Base-by-base conservation (phyloP, 2,797 vertebrate genomes). In the Telmatherina bonti region DNA sequence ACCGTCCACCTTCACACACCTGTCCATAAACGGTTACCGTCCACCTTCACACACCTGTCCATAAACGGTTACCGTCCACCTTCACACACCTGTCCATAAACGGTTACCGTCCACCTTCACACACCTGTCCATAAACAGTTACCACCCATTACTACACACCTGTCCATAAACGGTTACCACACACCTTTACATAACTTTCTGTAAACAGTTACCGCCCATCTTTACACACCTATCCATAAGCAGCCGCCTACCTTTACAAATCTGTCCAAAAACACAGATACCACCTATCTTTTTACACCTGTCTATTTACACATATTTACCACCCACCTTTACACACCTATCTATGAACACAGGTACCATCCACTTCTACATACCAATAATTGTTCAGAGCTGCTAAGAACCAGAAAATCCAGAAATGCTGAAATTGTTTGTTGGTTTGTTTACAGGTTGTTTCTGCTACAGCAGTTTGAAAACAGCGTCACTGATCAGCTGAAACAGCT, bases 281-380 rank as follows among this genome's bases (percentile, higher is more conserved):
- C 26, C 2, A 10, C 97, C 79, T 91, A 95, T 0, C 52, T 92
- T 5, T 91, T 91, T 67, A 88, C 72, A 57, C 92, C 93, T 60
- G 96, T 97, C 79, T 91, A 95, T 0, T n/a, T n/a, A 51, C 91
- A 5, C 91, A 92, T 79, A 95, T 95, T 96, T 97, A 85, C 26
- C 2, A 0, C 47, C 41, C 29, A 22, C 30, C 7, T 31, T 3
- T 18, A 20, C 24, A 36, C 20, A 63, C 9, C 29, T 36, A 30
- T 58, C 38, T 5, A 8, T n/a, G 49, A 91, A 5, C 91, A 92
- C 35, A 36, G 10, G 2, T 36, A 13, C 26, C 2, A 0, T 38
- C 43, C 30, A 24, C 30, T 6, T 26, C 3, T 12, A 24, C 24
- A 30, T 13, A 59, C 6, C 22, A 31, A n/a, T n/a, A n/a, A n/a